phyloP scores from a whole-genome alignment of 2,888 invertebrate species.

The Torymus auratus region DNA sequence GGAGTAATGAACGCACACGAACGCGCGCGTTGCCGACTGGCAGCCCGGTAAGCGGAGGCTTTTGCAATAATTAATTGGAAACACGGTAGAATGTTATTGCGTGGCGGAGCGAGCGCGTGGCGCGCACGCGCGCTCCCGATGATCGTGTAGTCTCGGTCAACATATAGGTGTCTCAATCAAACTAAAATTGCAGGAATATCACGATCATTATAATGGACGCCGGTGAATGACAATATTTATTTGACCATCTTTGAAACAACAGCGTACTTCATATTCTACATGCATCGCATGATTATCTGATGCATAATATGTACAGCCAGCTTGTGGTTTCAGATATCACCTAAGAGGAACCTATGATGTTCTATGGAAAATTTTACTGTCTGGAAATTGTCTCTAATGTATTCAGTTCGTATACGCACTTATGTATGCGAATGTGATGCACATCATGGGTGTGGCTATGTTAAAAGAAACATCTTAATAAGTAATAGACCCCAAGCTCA shows the following conservation, averaged over 20 bases:
- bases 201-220: conserved; percentile 57
- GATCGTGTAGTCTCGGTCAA: conserved; percentile 34
- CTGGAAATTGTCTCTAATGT: no score
- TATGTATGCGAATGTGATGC: no score
- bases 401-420: no score
- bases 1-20: conserved; percentile 47
- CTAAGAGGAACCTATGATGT: no score
- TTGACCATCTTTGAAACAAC: conserved; percentile 53
- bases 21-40: conserved; percentile 2
- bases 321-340: no score
- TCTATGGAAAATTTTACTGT: no score
- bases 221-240: conserved; percentile 46
- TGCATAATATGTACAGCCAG: no score
- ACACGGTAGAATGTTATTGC: conserved; percentile 55
- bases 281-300: no score
- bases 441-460: no score
- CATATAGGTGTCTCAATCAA: conserved; percentile 57
- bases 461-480: no score
- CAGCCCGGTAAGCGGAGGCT: conserved; percentile 31
- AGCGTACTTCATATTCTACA: conserved; percentile 17
- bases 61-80: conserved; percentile 61
- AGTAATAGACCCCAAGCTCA: no score
- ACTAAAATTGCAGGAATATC: conserved; percentile 58
- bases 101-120: background rate
- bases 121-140: background rate